Evolutionary conservation across 2,888 invertebrate species (phyloP).

Genomic region (Ischnura elegans): DNA sequence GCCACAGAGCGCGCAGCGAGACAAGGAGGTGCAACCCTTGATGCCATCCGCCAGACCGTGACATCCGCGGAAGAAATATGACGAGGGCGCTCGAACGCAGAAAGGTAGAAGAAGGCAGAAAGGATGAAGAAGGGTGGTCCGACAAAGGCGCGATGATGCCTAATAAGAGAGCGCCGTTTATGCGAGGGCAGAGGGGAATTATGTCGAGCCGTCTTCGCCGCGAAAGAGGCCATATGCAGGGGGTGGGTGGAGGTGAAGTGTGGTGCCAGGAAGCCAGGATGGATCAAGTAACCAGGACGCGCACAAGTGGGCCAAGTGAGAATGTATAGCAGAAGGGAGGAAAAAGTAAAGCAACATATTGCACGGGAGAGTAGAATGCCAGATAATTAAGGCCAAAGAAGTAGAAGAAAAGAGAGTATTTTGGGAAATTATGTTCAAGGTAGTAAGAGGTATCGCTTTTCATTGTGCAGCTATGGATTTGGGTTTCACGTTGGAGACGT

Average conservation of each 20-base stretch:
- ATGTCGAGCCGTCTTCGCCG: not conserved
- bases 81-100: not conserved
- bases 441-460: no score
- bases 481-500: no score
- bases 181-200: not conserved
- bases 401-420: not conserved
- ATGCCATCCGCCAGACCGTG: conserved; percentile 1
- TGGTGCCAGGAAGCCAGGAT: not conserved
- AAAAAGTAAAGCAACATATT: not conserved
- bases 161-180: conserved; percentile 31
- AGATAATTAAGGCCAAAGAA: not conserved
- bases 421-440: no score
- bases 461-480: no score
- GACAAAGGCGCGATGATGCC: not conserved
- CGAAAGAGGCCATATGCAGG: not conserved
- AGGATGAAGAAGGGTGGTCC: not conserved
- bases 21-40: not conserved
- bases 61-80: not conserved
- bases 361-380: not conserved
- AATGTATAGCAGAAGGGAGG: no score
- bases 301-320: not conserved
- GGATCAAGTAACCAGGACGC: conserved; percentile 38
- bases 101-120: not conserved
- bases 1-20: not conserved
- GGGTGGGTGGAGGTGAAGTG: not conserved